Evolutionary conservation across 2,113 vertebrate genomes (phyloP).

Genomic region (Odocoileus virginianus): DNA sequence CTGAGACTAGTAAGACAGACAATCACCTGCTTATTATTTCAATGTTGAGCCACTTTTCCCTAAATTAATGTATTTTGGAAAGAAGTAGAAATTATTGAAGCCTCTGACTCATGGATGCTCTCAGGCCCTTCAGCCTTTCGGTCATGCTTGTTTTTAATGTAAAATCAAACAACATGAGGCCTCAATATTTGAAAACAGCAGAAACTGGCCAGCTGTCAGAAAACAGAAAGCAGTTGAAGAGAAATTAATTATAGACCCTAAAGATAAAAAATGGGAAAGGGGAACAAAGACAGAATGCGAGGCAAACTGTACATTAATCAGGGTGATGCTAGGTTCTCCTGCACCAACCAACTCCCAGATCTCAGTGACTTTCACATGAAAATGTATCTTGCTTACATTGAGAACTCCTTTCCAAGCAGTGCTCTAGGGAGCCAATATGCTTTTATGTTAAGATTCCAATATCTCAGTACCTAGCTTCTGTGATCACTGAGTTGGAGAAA

Average conservation of each 20-base stretch:
- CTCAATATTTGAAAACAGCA: background rate
- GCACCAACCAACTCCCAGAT: background rate
- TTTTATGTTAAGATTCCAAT: background rate
- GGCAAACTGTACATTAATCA: background rate
- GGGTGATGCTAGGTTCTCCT: background rate
- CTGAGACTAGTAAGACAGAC: background rate
- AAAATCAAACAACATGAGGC: background rate
- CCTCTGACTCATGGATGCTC: background rate
- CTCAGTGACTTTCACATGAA: background rate
- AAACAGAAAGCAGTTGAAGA: background rate
- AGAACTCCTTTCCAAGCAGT: background rate
- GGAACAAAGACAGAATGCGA: background rate
- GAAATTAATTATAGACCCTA: background rate
- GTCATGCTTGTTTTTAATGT: background rate
- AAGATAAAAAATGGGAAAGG: background rate
- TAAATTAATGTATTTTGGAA: background rate
- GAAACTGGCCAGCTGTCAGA: background rate
- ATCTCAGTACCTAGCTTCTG: background rate
- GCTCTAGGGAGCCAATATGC: background rate
- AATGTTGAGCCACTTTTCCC: background rate
- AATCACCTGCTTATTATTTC: background rate
- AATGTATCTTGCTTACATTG: background rate
- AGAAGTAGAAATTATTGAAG: background rate
- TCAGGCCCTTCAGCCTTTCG: background rate
- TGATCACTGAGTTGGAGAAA: background rate